These are phyloP conservation scores for Pheosia tremula DNA, from an alignment of 2,888 invertebrate genomes.

Conservation along the genomic window DNA sequence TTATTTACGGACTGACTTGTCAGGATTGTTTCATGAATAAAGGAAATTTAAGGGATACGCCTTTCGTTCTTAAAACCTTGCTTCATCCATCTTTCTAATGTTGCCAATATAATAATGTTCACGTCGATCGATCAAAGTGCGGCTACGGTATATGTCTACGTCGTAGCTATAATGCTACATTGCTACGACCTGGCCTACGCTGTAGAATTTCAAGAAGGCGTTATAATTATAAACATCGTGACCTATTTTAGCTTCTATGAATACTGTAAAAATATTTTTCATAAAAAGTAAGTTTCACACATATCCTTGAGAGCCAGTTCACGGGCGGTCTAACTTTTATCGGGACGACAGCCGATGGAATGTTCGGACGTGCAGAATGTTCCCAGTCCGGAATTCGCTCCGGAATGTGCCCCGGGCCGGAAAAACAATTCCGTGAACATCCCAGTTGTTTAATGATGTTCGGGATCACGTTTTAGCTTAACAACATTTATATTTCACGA, in stretches of 20 bases:
- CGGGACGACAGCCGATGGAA: constrained; percentile 4
- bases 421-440: background rate
- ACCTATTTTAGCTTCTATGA: constrained; percentile 27
- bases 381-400: background rate
- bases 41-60: constrained; percentile 22
- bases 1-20: constrained; percentile 47
- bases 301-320: constrained; percentile 20
- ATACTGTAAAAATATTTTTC: constrained; percentile 35
- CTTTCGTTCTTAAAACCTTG: too few species aligned
- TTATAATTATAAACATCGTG: constrained; percentile 4
- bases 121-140: background rate
- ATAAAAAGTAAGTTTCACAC: constrained; percentile 33
- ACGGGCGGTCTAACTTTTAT: constrained; percentile 25
- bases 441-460: constrained; percentile 1
- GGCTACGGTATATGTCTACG: background rate
- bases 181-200: background rate
- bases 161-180: constrained; percentile 32
- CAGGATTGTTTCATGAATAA: constrained; percentile 43
- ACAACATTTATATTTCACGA: background rate
- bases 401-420: constrained; percentile 1
- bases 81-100: too few species aligned
- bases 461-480: background rate
- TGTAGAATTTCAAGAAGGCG: background rate
- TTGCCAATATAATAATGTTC: background rate
- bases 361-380: constrained; percentile 5